Conservation (phyloP, 1,140 invertebrate genomes). For the Magallana gigas region DNA sequence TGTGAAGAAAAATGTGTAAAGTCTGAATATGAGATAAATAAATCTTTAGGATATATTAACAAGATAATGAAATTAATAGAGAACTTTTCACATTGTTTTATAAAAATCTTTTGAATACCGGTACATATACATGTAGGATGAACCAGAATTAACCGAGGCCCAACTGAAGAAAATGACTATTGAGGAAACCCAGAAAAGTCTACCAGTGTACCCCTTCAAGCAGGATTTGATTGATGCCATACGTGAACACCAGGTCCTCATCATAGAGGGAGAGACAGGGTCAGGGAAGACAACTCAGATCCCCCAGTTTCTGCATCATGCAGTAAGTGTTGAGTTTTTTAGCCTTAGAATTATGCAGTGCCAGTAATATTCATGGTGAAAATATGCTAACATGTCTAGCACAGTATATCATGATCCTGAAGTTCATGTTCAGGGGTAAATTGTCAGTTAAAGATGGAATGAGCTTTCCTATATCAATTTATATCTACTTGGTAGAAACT, state of each 20-base stretch:
- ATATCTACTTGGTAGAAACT: no score
- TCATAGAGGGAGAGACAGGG: conserved; percentile 97
- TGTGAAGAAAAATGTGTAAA: no score
- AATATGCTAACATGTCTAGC: not conserved
- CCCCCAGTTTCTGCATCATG: conserved; percentile 97
- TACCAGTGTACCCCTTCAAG: conserved; percentile 96
- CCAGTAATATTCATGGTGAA: not conserved
- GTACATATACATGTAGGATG: conserved; percentile 59
- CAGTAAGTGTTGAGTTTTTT: conserved; percentile 83
- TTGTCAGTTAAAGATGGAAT: no score
- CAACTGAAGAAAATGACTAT: conserved; percentile 91
- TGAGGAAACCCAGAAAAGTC: conserved; percentile 93
- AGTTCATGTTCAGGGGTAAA: no score
- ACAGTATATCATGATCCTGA: not conserved
- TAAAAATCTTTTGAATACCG: no score
- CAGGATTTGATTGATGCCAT: conserved; percentile 94
- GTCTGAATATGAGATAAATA: no score
- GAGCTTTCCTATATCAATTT: no score
- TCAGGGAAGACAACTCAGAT: conserved; percentile 99
- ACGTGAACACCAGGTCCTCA: conserved; percentile 92
- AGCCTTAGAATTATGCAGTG: not conserved
- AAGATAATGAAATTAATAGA: no score
- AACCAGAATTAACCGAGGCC: conserved; percentile 76
- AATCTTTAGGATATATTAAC: no score
- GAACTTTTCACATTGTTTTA: no score